These are phyloP conservation scores for Poeciliopsis presidionis DNA, from an alignment of 2,797 vertebrate genomes.

Conservation along the genomic window DNA sequence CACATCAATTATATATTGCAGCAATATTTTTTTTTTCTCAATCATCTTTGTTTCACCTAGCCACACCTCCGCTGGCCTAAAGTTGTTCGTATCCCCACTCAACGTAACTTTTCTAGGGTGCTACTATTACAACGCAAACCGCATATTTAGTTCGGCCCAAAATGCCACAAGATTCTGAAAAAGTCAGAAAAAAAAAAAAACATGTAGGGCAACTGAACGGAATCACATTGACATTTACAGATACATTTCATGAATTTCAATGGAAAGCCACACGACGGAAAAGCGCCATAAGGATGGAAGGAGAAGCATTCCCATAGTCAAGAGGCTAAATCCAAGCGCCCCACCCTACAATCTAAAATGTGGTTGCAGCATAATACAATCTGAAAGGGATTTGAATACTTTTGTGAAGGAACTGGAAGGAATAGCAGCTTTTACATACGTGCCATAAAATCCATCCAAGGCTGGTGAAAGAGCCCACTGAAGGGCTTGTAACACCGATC, in stretches of 20 bases:
- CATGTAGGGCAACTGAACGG: constrained; percentile 21
- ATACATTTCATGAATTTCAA: constrained; percentile 37
- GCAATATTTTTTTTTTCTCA: constrained; percentile 3
- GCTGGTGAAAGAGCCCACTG: neutral
- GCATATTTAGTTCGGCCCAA: constrained; percentile 63
- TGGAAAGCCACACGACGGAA: constrained; percentile 29
- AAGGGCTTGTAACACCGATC: constrained; percentile 1
- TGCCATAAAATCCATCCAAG: constrained; percentile 11
- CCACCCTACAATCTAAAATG: neutral
- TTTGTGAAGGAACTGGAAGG: neutral
- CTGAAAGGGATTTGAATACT: neutral
- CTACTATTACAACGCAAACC: constrained; percentile 60
- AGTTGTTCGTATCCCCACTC: constrained; percentile 29
- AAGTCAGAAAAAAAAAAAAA: constrained; percentile 46
- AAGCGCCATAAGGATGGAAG: neutral
- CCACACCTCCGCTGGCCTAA: constrained; percentile 42
- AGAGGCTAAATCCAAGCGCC: neutral
- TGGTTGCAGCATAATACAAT: neutral
- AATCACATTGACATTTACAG: constrained; percentile 53
- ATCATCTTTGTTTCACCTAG: neutral
- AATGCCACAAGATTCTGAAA: constrained; percentile 64
- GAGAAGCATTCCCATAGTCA: neutral
- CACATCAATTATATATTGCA: constrained; percentile 8
- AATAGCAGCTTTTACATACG: neutral
- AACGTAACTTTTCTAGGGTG: constrained; percentile 33